Conservation (phyloP, 1,140 invertebrate genomes). For the Theocolax elegans region DNA sequence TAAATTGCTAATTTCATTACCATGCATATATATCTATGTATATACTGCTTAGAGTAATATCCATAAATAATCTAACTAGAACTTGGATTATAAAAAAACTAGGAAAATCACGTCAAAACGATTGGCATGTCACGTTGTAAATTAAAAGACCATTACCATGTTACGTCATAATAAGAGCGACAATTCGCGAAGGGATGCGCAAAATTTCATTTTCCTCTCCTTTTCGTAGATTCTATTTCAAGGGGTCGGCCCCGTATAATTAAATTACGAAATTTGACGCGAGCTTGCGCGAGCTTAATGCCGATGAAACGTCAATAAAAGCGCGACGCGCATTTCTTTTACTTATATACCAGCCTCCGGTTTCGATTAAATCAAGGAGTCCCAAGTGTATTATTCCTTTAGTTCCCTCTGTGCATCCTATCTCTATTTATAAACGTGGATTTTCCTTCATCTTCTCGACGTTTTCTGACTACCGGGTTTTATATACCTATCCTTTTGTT, state of each 20-base stretch:
- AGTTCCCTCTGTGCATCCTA: neutral
- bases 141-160: conserved; percentile 4
- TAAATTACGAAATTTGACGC: conserved; percentile 21
- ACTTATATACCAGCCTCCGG: neutral
- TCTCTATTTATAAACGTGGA: conserved; percentile 23
- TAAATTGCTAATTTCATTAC: too few species aligned
- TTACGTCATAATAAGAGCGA: neutral
- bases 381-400: neutral
- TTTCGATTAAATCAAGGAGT: conserved; percentile 18
- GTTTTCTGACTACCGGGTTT: too few species aligned
- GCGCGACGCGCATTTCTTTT: neutral
- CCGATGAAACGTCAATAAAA: conserved; percentile 4
- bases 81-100: too few species aligned
- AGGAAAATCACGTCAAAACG: too few species aligned
- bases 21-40: too few species aligned
- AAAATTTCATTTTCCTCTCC: neutral
- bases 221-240: neutral
- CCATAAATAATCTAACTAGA: too few species aligned
- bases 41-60: too few species aligned
- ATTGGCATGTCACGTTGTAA: neutral
- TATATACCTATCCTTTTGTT: too few species aligned
- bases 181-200: too few species aligned
- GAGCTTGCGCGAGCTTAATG: neutral
- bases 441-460: neutral
- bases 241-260: neutral